Evolutionary conservation across 2,797 vertebrate species (phyloP), one percentile per base, ranked within the genome.

Genomic region (Tolypeutes matacus): DNA sequence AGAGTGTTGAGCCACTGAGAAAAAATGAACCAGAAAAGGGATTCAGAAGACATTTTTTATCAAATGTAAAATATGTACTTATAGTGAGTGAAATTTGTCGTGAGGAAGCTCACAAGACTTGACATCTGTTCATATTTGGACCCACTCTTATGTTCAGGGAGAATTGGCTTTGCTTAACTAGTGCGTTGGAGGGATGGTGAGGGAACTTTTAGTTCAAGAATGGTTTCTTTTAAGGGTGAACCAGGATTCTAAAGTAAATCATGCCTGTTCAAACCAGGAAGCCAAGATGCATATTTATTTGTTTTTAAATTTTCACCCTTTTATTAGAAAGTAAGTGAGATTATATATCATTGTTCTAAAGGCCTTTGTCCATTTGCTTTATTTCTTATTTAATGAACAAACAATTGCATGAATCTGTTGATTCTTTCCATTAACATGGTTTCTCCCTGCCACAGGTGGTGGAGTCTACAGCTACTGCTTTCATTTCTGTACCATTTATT

Each of bases 321-420:
- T 82, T 88, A 64, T 65, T 81, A 81, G 76, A 88, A 93, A 93
- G 21, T 70, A 86, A 70, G 56, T 51, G 75, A 93, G 53, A 62
- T 86, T 27, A 36, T 39, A 53, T 80, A 42, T 87, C 36, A 75
- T 7, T 56, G 65, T 42, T 73, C 7, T 73, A 34, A 73, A 75
- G 69, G 21, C 1, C 17, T 81, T 93, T 87, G 34, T 53, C 46
- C 36, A 4, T 7, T n/a, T 87, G 49, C 49, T 60, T 78, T 69
- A 78, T 60, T 62, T 80, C n/a, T 93, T 75, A 49, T 78, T 86
- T 60, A 69, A 86, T 58, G 20, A 69, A 67, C 67, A 46, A 85
- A 58, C n/a, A 67, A 21, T 58, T 67, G 51, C 62, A 86, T 69
- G 31, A 46, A 23, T 85, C 15, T 85, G 15, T 58, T 58, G 29